phyloP scores from a whole-genome alignment of 2,113 vertebrate genomes.

The Noctilio leporinus region DNA sequence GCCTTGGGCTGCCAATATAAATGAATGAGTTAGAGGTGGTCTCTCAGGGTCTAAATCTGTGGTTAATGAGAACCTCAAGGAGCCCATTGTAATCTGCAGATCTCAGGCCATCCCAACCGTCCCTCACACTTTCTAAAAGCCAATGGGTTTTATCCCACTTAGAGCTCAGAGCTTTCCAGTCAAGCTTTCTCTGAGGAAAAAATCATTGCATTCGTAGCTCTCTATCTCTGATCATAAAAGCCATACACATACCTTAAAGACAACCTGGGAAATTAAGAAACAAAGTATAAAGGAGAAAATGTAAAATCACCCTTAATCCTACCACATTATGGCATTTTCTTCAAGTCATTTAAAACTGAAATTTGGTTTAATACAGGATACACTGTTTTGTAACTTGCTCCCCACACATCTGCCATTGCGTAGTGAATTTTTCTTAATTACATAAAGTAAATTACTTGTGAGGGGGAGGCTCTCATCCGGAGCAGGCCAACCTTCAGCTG shows the following conservation, averaged over 20 bases:
- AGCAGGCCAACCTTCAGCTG: background rate
- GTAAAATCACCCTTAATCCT: background rate
- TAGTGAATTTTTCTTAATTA: constrained; percentile 48
- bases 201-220: background rate
- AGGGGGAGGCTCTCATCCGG: background rate
- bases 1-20: accelerated
- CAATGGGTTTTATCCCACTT: too few relatives aligned
- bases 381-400: background rate
- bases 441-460: background rate
- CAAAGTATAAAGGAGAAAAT: background rate
- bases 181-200: background rate
- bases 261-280: background rate
- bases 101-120: background rate
- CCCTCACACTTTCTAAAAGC: background rate
- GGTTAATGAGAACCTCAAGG: background rate
- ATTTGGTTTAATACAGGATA: background rate
- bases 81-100: background rate
- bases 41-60: background rate
- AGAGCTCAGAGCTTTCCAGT: background rate
- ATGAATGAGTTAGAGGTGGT: background rate
- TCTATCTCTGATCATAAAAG: background rate
- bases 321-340: background rate
- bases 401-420: background rate
- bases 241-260: background rate
- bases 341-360: background rate